phyloP scores from a whole-genome alignment of 2,888 invertebrate species.

The Seira sanloemensis region DNA sequence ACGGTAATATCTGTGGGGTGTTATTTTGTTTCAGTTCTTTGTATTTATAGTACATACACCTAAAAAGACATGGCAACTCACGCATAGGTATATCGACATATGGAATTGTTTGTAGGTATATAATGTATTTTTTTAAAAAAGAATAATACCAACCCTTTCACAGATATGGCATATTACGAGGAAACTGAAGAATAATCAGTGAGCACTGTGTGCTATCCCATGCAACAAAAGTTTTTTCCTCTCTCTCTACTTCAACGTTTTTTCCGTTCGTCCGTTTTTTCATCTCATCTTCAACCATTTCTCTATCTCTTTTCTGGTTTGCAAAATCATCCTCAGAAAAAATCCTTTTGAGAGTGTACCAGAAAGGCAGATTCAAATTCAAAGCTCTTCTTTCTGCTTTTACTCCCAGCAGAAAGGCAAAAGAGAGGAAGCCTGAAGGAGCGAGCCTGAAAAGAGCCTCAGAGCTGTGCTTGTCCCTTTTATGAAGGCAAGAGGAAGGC shows the following conservation, averaged over 20 bases:
- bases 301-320: constrained; percentile 35
- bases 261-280: neutral
- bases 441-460: neutral
- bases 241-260: neutral
- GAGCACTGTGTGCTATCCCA: no score
- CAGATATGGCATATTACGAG: no score
- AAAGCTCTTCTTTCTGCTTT: neutral
- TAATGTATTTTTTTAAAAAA: no score
- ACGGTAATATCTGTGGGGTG: no score
- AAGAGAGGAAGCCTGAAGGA: neutral
- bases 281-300: neutral
- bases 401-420: neutral
- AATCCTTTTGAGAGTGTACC: neutral
- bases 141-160: no score
- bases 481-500: neutral
- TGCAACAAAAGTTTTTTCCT: neutral
- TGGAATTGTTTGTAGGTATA: no score
- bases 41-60: no score
- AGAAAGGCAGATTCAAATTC: neutral
- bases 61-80: no score
- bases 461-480: constrained; percentile 8
- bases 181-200: no score
- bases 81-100: no score
- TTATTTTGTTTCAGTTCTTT: no score
- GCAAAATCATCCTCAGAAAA: constrained; percentile 41